A percentile compares a stretch with the other conserved stretches of the same genome.
These are phyloP conservation scores for Poecilia wingei DNA, from an alignment of 2,797 vertebrate genomes.

Conservation along the genomic window DNA sequence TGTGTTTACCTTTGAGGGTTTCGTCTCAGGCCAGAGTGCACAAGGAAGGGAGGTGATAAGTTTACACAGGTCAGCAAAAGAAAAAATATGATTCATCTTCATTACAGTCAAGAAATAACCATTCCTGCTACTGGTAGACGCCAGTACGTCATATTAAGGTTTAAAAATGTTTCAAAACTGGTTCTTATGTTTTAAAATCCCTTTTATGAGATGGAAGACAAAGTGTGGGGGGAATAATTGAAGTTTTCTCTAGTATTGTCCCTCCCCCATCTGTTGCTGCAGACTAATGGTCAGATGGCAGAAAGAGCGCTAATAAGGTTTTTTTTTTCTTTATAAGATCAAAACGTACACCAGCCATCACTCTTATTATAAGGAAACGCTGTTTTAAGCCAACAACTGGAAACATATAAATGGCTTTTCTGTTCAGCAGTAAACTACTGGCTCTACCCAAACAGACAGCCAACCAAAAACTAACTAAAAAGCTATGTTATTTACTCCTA, in stretches of 20 bases:
- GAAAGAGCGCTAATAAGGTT: background rate
- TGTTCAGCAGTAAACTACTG: background rate
- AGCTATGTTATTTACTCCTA: too few relatives aligned
- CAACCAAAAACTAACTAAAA: too few relatives aligned
- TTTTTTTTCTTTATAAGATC: background rate
- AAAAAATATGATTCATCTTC: background rate
- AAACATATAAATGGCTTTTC: background rate
- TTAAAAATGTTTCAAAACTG: background rate
- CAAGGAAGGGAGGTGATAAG: conserved; percentile 12
- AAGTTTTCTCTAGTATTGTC: background rate
- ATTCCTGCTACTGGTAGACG: fast-evolving
- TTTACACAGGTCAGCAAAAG: conserved; percentile 18
- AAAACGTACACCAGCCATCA: background rate
- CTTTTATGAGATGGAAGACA: background rate
- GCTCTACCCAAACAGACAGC: background rate
- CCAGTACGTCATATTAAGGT: background rate
- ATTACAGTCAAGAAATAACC: background rate
- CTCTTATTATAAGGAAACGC: background rate
- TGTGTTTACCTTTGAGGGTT: conserved; percentile 75
- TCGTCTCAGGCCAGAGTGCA: conserved; percentile 49
- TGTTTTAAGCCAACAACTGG: background rate
- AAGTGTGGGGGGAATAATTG: background rate
- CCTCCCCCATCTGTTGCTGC: background rate
- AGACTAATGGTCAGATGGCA: background rate
- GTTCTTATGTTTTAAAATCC: background rate